Evolutionary conservation across 2,888 invertebrate species (phyloP).

Genomic region (Drosophila pegasa): DNA sequence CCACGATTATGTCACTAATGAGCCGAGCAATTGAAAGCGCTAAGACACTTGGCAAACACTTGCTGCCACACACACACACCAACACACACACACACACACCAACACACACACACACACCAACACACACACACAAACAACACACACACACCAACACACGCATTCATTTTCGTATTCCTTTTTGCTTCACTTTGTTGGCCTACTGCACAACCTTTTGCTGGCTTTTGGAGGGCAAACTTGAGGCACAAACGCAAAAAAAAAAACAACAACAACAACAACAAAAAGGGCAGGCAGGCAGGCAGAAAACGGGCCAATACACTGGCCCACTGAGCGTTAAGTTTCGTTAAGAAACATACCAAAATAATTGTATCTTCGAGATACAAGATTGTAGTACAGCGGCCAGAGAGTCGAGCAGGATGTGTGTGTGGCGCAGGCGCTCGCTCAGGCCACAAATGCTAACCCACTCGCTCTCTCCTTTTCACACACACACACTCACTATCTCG

Average conservation of each 20-base stretch:
- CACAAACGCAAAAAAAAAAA: conserved; percentile 14
- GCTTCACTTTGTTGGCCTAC: conserved; percentile 29
- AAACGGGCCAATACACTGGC: conserved; percentile 37
- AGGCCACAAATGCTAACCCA: conserved; percentile 9
- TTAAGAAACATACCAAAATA: conserved; percentile 57
- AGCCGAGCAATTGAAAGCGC: conserved; percentile 32
- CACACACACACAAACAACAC: conserved; percentile 25
- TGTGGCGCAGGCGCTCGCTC: conserved; percentile 36
- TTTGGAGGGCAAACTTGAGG: conserved; percentile 77
- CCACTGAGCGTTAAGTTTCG: conserved; percentile 47
- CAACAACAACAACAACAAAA: no score
- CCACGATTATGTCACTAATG: conserved; percentile 64
- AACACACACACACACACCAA: conserved; percentile 1
- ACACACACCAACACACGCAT: conserved; percentile 15
- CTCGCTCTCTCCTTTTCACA: conserved; percentile 12
- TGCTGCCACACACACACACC: conserved; percentile 25
- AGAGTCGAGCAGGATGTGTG: conserved; percentile 3
- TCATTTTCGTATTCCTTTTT: conserved; percentile 8
- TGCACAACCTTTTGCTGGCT: conserved; percentile 73
- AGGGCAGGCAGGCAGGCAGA: no score
- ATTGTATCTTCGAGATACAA: conserved; percentile 58
- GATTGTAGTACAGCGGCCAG: conserved; percentile 20
- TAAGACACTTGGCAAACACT: conserved; percentile 48
- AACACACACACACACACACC: conserved; percentile 10
- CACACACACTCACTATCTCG: not conserved